These are phyloP conservation scores for Ostrea denselamellosa DNA, from an alignment of 1,140 invertebrate genomes.

Conservation along the genomic window DNA sequence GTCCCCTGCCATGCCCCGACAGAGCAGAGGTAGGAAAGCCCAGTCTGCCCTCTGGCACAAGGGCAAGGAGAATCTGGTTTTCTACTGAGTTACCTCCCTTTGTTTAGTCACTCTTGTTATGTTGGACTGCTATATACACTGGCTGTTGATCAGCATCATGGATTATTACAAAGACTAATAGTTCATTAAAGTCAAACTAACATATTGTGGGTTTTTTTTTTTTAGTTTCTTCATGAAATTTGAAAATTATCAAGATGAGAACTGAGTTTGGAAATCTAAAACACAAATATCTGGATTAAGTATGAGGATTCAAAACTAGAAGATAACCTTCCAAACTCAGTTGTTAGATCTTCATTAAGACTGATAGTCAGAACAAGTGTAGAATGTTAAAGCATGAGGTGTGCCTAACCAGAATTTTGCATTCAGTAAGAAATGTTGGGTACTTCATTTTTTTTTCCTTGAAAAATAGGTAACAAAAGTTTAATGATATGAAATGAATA, in stretches of 20 bases:
- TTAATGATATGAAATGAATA: not conserved
- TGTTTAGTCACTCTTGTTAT: slow-evolving; percentile 25
- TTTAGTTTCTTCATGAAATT: slow-evolving; percentile 22
- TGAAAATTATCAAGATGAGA: not conserved
- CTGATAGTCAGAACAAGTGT: not conserved
- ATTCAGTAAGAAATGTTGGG: not conserved
- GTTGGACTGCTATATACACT: not conserved
- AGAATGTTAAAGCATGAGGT: not conserved
- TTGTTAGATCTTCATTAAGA: not conserved
- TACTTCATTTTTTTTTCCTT: not conserved
- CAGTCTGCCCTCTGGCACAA: slow-evolving; percentile 71
- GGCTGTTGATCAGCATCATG: slow-evolving; percentile 24
- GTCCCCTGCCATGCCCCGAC: slow-evolving; percentile 56
- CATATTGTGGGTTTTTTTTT: slow-evolving; percentile 17
- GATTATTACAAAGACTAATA: slow-evolving; percentile 22
- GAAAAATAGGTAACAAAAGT: not conserved
- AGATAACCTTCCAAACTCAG: not conserved
- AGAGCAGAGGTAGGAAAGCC: slow-evolving; percentile 71
- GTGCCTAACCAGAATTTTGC: slow-evolving; percentile 23
- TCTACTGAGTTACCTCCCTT: slow-evolving; percentile 50
- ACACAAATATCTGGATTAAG: not conserved
- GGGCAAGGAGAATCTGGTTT: slow-evolving; percentile 68
- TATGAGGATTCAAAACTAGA: not conserved
- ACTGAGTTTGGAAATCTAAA: not conserved
- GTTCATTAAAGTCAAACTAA: slow-evolving; percentile 37